Percentiles rank a stretch among this genome's conserved stretches.
These are phyloP conservation scores for Hypanus sabinus DNA, from an alignment of 2,113 vertebrate genomes.

Conservation along the genomic window DNA sequence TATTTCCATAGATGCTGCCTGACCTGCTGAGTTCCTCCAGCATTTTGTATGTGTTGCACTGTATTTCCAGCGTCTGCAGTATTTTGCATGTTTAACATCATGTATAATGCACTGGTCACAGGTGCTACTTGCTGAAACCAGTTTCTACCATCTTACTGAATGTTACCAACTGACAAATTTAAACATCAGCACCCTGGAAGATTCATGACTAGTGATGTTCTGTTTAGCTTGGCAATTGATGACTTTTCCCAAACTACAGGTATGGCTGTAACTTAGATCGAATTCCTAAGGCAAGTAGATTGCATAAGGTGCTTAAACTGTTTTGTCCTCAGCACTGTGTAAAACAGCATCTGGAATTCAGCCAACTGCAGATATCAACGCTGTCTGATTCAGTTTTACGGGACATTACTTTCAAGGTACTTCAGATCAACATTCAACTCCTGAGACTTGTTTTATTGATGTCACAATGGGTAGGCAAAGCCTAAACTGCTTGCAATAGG, in stretches of 20 bases:
- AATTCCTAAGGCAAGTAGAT: not conserved
- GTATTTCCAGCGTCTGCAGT: too few species aligned
- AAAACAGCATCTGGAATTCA: not conserved
- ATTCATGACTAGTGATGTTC: not conserved
- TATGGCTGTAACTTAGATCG: not conserved
- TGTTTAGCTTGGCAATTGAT: not conserved
- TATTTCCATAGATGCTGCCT: too few species aligned
- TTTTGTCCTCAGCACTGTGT: not conserved
- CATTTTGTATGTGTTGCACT: too few species aligned
- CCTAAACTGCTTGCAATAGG: not conserved
- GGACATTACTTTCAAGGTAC: not conserved
- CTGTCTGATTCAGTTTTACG: not conserved
- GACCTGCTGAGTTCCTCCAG: too few species aligned
- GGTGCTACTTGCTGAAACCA: not conserved
- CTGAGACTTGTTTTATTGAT: not conserved
- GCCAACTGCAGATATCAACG: not conserved
- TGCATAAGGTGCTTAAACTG: not conserved
- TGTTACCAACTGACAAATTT: not conserved
- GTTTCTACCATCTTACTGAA: too few species aligned
- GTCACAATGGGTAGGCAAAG: not conserved
- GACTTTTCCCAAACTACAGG: not conserved
- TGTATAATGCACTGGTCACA: not conserved
- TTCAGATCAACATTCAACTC: not conserved
- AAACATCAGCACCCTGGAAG: not conserved
- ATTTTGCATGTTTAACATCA: too few species aligned